These are phyloP conservation scores for Laspeyria flexula DNA, from an alignment of 2,888 invertebrate species.

Conservation along the genomic window DNA sequence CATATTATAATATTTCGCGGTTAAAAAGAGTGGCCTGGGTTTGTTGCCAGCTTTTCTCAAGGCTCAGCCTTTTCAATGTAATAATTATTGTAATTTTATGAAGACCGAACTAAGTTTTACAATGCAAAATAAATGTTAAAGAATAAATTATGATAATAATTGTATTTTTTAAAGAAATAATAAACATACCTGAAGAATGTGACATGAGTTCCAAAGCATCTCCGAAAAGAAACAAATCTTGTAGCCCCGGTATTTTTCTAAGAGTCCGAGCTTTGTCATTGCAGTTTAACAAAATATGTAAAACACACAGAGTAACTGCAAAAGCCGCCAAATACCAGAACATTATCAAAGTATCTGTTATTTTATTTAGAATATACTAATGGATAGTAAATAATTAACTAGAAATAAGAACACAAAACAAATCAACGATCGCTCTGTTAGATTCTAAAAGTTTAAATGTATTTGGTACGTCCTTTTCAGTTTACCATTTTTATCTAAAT, in stretches of 20 bases:
- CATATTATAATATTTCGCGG: too few species aligned
- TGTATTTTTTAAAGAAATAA: conserved; percentile 6
- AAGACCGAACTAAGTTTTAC: too few species aligned
- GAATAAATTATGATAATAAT: too few species aligned
- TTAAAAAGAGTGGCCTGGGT: too few species aligned
- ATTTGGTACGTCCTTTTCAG: too few species aligned
- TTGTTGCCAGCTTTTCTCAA: too few species aligned
- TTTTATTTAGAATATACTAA: neutral
- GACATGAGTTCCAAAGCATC: conserved; percentile 28
- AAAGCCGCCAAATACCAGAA: conserved; percentile 39
- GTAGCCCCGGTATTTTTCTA: conserved; percentile 56
- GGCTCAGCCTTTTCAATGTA: too few species aligned
- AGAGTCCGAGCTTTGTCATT: conserved; percentile 51
- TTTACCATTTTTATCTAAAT: too few species aligned
- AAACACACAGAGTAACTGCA: conserved; percentile 37
- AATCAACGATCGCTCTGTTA: too few species aligned
- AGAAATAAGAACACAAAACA: too few species aligned
- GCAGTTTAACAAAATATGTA: conserved; percentile 54
- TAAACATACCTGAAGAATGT: conserved; percentile 46
- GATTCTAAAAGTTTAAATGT: too few species aligned
- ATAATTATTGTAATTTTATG: too few species aligned
- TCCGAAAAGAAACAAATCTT: conserved; percentile 52
- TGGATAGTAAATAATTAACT: neutral
- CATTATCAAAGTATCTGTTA: conserved; percentile 36
- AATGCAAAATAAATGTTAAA: neutral